Percentiles rank a stretch among this genome's conserved stretches.
Evolutionary conservation across 2,113 vertebrate species (phyloP).

Genomic region (Pyrgilauda ruficollis): DNA sequence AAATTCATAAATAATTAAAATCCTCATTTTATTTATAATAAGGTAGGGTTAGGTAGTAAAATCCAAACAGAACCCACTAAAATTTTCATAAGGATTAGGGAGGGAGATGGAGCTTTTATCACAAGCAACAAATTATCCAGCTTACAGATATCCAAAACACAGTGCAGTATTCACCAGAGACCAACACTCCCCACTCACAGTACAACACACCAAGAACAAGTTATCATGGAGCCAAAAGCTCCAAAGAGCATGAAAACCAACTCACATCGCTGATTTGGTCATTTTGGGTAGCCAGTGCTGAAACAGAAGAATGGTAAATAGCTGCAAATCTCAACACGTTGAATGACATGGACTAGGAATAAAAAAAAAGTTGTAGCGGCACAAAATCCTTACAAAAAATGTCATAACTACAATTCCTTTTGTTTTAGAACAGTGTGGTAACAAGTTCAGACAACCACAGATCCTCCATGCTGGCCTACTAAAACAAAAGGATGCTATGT

Average conservation of each 20-base stretch:
- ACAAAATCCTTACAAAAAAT: neutral
- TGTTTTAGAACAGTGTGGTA: conserved; percentile 1
- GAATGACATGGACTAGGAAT: neutral
- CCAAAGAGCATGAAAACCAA: neutral
- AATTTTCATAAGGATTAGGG: neutral
- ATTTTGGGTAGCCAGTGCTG: neutral
- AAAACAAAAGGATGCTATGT: neutral
- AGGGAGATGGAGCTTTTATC: neutral
- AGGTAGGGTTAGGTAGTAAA: neutral
- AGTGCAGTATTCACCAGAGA: neutral
- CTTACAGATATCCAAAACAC: neutral
- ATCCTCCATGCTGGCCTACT: neutral
- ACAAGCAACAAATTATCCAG: neutral
- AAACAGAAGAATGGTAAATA: neutral
- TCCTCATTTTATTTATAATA: neutral
- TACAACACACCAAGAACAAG: neutral
- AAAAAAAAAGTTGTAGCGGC: neutral
- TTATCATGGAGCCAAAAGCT: neutral
- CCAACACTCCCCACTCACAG: neutral
- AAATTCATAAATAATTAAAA: neutral
- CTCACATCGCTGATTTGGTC: fast-evolving
- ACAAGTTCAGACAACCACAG: neutral
- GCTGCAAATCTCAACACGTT: neutral
- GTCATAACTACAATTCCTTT: conserved; percentile 13
- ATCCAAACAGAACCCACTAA: neutral